Evolutionary conservation across 2,797 vertebrate genomes (phyloP).

Genomic region (Sus cebifrons): DNA sequence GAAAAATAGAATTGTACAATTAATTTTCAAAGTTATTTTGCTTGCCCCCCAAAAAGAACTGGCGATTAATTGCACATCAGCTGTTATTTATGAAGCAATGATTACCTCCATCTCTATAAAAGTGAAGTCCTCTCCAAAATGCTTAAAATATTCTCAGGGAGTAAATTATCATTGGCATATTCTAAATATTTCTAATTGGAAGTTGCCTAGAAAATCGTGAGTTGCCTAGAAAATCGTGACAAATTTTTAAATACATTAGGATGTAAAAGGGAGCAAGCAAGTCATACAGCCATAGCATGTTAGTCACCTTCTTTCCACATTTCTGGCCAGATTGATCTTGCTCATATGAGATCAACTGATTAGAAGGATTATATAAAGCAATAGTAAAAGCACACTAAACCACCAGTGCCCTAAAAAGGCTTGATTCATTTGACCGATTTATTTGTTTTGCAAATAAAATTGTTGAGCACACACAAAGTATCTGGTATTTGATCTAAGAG

Average conservation of each 20-base stretch:
- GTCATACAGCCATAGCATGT: background rate
- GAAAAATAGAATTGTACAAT: background rate
- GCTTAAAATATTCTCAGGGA: background rate
- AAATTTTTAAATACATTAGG: background rate
- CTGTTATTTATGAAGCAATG: slow-evolving; percentile 1
- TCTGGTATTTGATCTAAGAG: background rate
- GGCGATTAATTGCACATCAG: background rate
- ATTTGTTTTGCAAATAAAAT: background rate
- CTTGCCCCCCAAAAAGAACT: background rate
- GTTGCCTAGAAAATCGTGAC: background rate
- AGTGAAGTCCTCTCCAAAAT: background rate
- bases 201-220: background rate
- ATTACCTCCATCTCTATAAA: background rate
- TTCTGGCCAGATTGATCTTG: background rate
- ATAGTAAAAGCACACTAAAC: background rate
- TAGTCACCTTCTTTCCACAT: background rate
- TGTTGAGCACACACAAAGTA: background rate
- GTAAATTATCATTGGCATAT: background rate
- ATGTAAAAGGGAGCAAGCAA: background rate
- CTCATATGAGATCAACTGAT: background rate
- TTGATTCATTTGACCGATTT: background rate
- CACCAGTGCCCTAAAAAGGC: background rate
- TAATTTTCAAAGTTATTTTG: background rate
- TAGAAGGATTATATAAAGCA: background rate
- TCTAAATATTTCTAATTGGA: background rate